Evolutionary conservation across 30 jellyfish, hydroid and myxozoan species (phyloP).

Genomic region (Morbakka virulenta): DNA sequence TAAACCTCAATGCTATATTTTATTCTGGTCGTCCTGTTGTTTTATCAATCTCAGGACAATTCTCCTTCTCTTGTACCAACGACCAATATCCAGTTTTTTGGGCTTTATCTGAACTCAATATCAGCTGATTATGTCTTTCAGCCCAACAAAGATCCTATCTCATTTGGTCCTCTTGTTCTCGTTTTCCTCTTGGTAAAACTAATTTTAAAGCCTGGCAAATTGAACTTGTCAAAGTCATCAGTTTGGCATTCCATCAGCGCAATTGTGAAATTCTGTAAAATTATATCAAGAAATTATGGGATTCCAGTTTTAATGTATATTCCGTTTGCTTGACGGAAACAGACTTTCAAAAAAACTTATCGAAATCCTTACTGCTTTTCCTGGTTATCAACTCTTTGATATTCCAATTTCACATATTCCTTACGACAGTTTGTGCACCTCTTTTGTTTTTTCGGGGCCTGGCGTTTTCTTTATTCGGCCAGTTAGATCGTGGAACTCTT

Average conservation of each 20-base stretch:
- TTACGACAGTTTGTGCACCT: too few relatives aligned
- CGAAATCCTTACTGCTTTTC: too few relatives aligned
- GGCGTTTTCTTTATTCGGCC: too few relatives aligned
- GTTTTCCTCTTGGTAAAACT: background rate
- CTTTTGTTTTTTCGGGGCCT: too few relatives aligned
- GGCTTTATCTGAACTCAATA: background rate
- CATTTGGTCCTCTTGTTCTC: background rate
- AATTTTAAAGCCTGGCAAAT: conserved; percentile 2
- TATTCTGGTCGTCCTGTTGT: too few relatives aligned
- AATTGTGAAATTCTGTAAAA: background rate
- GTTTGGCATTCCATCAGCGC: conserved; percentile 10
- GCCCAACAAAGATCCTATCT: conserved; percentile 6
- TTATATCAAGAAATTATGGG: background rate
- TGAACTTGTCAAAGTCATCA: conserved; percentile 15
- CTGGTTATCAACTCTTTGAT: too few relatives aligned
- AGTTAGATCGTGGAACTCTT: too few relatives aligned
- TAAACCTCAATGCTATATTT: too few relatives aligned
- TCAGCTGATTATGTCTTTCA: background rate
- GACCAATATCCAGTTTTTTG: too few relatives aligned
- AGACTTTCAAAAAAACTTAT: background rate
- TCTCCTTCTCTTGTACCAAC: too few relatives aligned
- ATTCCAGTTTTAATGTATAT: background rate
- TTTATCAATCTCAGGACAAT: too few relatives aligned
- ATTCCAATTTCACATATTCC: too few relatives aligned
- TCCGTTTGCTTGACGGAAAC: conserved; percentile 7